phyloP scores from a whole-genome alignment of 2,797 vertebrate genomes.

The Orientallactaga sibirica region DNA sequence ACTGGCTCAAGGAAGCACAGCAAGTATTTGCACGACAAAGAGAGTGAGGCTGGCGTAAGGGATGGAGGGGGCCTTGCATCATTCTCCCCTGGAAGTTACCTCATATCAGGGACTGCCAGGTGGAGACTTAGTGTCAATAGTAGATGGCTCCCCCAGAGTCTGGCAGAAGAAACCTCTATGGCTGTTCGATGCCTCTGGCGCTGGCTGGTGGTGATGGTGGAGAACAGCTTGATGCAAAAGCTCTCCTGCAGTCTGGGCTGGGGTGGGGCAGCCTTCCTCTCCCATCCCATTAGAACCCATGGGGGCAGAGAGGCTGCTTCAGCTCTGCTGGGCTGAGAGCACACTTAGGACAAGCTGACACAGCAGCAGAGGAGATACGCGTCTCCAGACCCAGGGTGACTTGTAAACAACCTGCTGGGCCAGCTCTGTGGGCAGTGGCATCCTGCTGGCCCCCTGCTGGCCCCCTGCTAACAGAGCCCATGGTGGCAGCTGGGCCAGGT shows the following conservation, averaged over 20 bases:
- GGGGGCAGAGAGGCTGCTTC: not conserved
- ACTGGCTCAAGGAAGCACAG: not conserved
- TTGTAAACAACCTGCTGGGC: slow-evolving; percentile 80
- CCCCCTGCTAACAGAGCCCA: not conserved
- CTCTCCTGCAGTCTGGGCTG: not conserved
- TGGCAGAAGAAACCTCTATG: not conserved
- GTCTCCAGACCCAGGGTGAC: slow-evolving; percentile 80
- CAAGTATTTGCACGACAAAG: not conserved
- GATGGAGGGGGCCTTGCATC: not conserved
- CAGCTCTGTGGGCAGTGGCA: slow-evolving; percentile 1
- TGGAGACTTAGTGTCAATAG: not conserved
- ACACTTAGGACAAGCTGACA: slow-evolving; percentile 84
- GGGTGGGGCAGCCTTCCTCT: not conserved
- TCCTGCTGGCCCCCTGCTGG: not conserved
- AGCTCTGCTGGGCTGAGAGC: slow-evolving; percentile 44
- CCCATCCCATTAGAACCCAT: not conserved
- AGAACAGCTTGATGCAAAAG: not conserved
- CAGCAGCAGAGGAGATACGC: slow-evolving; percentile 80
- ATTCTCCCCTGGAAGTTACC: not conserved
- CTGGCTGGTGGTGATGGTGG: accelerated
- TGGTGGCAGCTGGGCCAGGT: not conserved
- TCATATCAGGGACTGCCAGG: not conserved
- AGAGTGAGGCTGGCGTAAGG: not conserved
- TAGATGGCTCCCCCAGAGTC: not conserved
- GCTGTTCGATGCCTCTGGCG: not conserved